Conservation (phyloP, 1,140 invertebrate genomes). For the Zaprionus kolodkinae region DNA sequence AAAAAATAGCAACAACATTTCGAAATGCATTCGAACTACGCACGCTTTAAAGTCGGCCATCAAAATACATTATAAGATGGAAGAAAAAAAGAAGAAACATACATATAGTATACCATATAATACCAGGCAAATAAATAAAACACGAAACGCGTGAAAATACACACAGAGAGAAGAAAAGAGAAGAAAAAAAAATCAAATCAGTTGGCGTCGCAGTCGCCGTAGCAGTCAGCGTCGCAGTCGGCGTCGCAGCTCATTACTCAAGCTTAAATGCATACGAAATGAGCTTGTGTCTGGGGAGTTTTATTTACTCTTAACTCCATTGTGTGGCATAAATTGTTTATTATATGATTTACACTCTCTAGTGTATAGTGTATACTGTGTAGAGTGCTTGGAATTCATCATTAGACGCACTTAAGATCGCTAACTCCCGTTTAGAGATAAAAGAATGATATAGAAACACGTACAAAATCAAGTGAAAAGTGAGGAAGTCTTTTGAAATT, state of each 20-base stretch:
- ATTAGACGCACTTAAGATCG: constrained; percentile 30
- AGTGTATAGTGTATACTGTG: not conserved
- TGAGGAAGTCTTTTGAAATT: not conserved
- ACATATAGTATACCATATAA: not conserved
- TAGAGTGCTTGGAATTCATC: constrained; percentile 49
- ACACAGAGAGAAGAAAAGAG: constrained; percentile 10
- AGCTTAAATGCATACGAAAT: constrained; percentile 79
- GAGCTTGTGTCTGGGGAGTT: constrained; percentile 56
- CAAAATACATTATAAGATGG: constrained; percentile 43
- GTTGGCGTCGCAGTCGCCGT: constrained; percentile 16
- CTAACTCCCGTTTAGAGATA: constrained; percentile 11
- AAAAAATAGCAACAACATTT: constrained; percentile 37
- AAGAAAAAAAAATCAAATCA: constrained; percentile 29
- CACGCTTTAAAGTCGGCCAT: constrained; percentile 47
- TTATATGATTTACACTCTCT: constrained; percentile 54
- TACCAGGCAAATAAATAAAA: constrained; percentile 27
- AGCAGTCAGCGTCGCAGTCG: constrained; percentile 20
- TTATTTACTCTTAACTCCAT: constrained; percentile 60
- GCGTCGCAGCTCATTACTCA: constrained; percentile 62
- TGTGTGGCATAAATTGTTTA: constrained; percentile 62
- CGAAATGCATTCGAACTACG: constrained; percentile 62
- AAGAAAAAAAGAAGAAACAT: constrained; percentile 13
- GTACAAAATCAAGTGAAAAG: constrained; percentile 15
- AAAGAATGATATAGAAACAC: constrained; percentile 10
- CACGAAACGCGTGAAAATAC: constrained; percentile 35